Conservation (phyloP, 2,888 invertebrate genomes). For the Drosophila vallismaia region DNA sequence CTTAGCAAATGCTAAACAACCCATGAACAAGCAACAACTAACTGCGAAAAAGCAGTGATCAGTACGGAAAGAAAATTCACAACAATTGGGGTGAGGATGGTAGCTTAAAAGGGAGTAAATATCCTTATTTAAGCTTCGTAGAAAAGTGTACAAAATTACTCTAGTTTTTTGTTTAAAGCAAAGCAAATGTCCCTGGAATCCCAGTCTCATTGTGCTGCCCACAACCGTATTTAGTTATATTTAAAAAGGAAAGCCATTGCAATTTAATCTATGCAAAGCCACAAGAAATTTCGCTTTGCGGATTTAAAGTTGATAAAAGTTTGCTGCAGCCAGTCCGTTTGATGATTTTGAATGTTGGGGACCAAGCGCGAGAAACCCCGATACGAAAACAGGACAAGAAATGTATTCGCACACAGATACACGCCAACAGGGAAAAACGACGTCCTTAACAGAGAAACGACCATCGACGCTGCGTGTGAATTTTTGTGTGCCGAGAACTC, state of each 20-base stretch:
- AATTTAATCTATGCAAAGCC: slow-evolving; percentile 76
- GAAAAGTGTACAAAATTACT: no score
- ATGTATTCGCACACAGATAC: slow-evolving; percentile 14
- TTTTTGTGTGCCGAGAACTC: slow-evolving; percentile 29
- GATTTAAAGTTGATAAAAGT: slow-evolving; percentile 65
- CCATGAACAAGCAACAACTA: slow-evolving; percentile 40
- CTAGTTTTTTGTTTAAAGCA: no score
- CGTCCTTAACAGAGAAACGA: neutral
- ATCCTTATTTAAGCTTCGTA: no score
- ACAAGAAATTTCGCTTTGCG: slow-evolving; percentile 69
- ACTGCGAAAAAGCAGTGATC: slow-evolving; percentile 48
- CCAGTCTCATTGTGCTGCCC: neutral
- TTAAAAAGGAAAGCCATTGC: slow-evolving; percentile 46
- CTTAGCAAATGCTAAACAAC: slow-evolving; percentile 46
- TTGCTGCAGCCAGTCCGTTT: slow-evolving; percentile 46
- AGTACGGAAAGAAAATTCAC: slow-evolving; percentile 10
- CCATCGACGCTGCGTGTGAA: slow-evolving; percentile 30
- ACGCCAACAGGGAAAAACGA: neutral
- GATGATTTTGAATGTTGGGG: slow-evolving; percentile 12
- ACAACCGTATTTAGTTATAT: slow-evolving; percentile 18
- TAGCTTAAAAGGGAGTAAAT: neutral
- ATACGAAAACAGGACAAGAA: slow-evolving; percentile 23
- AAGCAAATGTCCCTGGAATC: no score
- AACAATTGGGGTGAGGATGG: slow-evolving; percentile 10
- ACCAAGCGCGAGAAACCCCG: neutral